A percentile compares a stretch with the other conserved stretches of the same genome.
Conservation (phyloP, 2,888 invertebrate genomes). For the Epirrhoe alternata region DNA sequence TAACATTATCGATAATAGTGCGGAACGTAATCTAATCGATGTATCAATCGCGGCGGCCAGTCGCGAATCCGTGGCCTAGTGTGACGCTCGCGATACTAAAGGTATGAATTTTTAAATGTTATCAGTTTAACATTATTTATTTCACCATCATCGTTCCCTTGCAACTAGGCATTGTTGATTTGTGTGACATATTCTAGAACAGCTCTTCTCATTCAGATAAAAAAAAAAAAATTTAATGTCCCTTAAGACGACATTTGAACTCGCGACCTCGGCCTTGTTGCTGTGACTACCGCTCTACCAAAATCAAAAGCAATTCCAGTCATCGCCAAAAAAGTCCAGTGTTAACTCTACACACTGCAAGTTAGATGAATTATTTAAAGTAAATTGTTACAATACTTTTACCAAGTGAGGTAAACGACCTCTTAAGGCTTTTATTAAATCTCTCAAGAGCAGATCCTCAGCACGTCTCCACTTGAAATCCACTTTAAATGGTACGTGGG, state of each 20-base stretch:
- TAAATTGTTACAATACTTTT: neutral
- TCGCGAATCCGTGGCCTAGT: constrained; percentile 16
- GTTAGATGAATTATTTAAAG: neutral
- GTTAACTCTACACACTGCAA: no score
- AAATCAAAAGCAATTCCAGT: no score
- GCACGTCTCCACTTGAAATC: constrained; percentile 1
- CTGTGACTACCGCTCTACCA: no score
- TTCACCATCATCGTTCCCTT: no score
- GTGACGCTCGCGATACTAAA: constrained; percentile 9
- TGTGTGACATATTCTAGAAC: no score
- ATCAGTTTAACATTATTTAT: no score
- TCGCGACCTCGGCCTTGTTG: no score
- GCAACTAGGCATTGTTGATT: no score
- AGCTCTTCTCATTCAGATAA: no score
- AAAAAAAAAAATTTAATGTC: no score
- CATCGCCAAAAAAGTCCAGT: no score
- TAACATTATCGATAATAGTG: constrained; percentile 25
- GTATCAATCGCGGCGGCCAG: constrained; percentile 22
- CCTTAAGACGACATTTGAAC: no score
- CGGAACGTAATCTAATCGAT: constrained; percentile 30
- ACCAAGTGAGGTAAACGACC: neutral
- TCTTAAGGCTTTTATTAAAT: neutral
- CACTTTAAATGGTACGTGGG: neutral
- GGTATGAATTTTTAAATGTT: neutral
- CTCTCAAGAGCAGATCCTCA: neutral